Evolutionary conservation across 2,797 vertebrate genomes (phyloP), one percentile per base, ranked within the genome.

Genomic region (Chaetophractus vellerosus): DNA sequence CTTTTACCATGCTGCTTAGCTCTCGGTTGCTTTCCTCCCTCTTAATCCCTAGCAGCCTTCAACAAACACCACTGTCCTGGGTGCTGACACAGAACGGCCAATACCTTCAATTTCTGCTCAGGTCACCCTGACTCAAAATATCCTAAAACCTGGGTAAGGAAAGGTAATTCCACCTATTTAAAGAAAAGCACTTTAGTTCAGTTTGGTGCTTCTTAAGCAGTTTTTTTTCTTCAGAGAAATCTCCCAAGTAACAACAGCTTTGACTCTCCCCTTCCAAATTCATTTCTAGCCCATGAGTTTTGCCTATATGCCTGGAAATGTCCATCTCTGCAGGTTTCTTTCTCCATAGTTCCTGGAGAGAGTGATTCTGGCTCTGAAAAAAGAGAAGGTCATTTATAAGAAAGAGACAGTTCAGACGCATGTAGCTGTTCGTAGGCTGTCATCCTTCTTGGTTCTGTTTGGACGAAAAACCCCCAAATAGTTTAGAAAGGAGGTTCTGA

Each of bases 401-500:
- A 28, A 86, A 86, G 48, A 82, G 82, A 82, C 10, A 83, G 85
- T 38, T 61, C 5, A 4, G 10, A 83, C 72, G 61, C 41, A 38
- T 14, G 61, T 10, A 36, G 45, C 18, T 78, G 64, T 26, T 80
- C 41, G 4, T 2, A 57, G 79, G 71, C 79, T 87, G 33, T 68
- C 55, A n/a, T 52, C 45, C 41, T 95, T 94, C 84, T 96, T 2
- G 63, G 75, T n/a, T 63, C 45, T 83, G 57, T 89, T 95, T 97
- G 90, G 57, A 97, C 96, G 95, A 97, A 96, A 95, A 95, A 97
- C 90, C 97, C 38, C 90, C 84, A 95, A 95, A 96, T 82, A 97
- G 78, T 91, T 97, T 92, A 28, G 84, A 93, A 97, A 97, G 96
- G 5, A 96, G 91, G 38, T 80, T 94, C 72, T 96, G 61, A 95